Evolutionary conservation across 2,113 vertebrate species (phyloP), one percentile per base, ranked within the genome.

Genomic region (Falcunculus frontatus): DNA sequence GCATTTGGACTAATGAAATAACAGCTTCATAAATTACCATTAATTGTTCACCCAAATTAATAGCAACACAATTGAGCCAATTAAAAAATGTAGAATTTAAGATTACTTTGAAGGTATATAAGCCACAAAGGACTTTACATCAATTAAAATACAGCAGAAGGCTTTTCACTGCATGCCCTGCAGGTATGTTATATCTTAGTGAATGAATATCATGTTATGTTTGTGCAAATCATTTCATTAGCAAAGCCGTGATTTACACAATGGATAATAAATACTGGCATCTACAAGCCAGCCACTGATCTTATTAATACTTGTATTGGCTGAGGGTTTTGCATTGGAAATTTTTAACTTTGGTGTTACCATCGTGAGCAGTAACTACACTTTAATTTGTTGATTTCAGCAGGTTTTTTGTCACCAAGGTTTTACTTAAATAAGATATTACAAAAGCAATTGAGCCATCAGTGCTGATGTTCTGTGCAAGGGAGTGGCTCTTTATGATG

Each of bases 221-320:
- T 96, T 91, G 59, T 69, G 93, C 37, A 78, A 80, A 92, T 70
- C 39, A 67, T 78, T 90, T 91, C n/a, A 26, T 87, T 93, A 92
- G 64, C 78, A 91, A 86, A 95, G 88, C 83, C 42, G 2, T 49
- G 80, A 69, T 86, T 90, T 90, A 62, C 57, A n/a, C 42, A 68
- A 35, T 13, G 30, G 76, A 10, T 82, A 75, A 84, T 77, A 25
- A 18, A 47, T 41, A 12, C 67, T 82, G 77, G 63, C 53, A 3
- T 47, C 56, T 46, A 74, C 59, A 74, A 90, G 44, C 69, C 67
- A 84, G 12, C 53, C 57, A 52, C 46, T 84, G 53, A 37, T 68
- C 27, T 85, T 75, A 37, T 41, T 93, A 82, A 56, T 70, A 12
- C 13, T 42, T 41, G 6, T 30, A 1, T 18, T 67, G 72, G 67